These are phyloP conservation scores for Crypturellus tataupa DNA, from an alignment of 2,797 vertebrate genomes.

Conservation along the genomic window DNA sequence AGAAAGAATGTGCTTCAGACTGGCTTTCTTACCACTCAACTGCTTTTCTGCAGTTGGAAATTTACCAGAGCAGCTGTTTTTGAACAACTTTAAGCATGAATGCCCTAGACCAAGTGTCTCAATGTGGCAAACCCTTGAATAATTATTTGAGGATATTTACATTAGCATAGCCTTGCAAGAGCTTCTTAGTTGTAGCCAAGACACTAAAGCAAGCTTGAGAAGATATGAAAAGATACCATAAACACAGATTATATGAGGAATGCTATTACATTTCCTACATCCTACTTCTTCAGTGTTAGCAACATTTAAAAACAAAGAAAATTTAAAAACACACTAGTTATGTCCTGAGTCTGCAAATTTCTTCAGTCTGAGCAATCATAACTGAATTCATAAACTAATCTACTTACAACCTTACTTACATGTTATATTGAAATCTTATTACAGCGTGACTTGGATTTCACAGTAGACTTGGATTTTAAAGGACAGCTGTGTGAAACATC, in stretches of 20 bases:
- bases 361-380: not conserved
- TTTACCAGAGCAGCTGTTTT: not conserved
- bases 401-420: not conserved
- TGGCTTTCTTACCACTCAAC: not conserved
- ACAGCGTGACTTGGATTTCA: slow-evolving; percentile 98
- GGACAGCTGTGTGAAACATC: slow-evolving; percentile 97
- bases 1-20: not conserved
- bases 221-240: not conserved
- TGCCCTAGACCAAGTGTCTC: not conserved
- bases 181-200: not conserved
- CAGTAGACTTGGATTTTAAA: slow-evolving; percentile 98
- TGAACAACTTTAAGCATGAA: not conserved
- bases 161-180: not conserved
- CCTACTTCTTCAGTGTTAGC: not conserved
- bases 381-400: not conserved
- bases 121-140: not conserved
- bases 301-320: not conserved
- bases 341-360: not conserved
- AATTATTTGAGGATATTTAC: fast-evolving
- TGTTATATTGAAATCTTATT: slow-evolving; percentile 54
- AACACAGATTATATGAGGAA: not conserved
- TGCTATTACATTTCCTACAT: not conserved
- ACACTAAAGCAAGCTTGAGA: not conserved
- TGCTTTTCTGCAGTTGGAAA: not conserved
- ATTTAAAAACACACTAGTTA: not conserved